Evolutionary conservation across 2,888 invertebrate genomes (phyloP).

Genomic region (Heliconius erato): DNA sequence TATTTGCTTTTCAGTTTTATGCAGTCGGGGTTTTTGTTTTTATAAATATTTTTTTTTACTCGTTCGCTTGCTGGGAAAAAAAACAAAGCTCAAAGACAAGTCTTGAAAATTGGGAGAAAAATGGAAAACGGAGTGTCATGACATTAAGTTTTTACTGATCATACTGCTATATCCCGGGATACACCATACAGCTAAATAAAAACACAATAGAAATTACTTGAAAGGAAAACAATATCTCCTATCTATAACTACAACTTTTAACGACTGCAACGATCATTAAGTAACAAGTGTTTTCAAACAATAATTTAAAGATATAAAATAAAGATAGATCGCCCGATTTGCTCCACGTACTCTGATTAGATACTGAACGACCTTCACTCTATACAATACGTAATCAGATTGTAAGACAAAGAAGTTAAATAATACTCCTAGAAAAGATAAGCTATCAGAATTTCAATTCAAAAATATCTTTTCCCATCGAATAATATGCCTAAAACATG

Average conservation of each 20-base stretch:
- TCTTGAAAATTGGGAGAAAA: too few relatives aligned
- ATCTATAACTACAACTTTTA: neutral
- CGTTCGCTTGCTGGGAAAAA: too few relatives aligned
- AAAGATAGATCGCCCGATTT: slow-evolving; percentile 23
- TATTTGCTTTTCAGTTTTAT: too few relatives aligned
- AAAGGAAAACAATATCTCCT: neutral
- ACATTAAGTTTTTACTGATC: too few relatives aligned
- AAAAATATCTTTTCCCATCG: slow-evolving; percentile 47
- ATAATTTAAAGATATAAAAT: slow-evolving; percentile 17
- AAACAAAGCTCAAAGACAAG: too few relatives aligned
- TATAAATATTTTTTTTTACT: too few relatives aligned
- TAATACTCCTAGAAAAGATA: slow-evolving; percentile 40
- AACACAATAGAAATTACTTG: neutral
- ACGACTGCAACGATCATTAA: neutral
- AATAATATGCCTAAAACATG: slow-evolving; percentile 40
- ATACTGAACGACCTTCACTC: slow-evolving; percentile 42
- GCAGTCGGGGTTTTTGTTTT: too few relatives aligned
- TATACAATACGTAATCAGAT: slow-evolving; percentile 44
- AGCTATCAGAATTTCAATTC: slow-evolving; percentile 37
- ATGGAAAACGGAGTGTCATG: too few relatives aligned
- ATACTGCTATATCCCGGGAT: too few relatives aligned
- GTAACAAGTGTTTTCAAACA: slow-evolving; percentile 1
- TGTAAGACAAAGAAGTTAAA: slow-evolving; percentile 45
- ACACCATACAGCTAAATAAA: too few relatives aligned
- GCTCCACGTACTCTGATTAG: slow-evolving; percentile 34